A percentile compares a stretch with the other conserved stretches of the same genome.
Evolutionary conservation across 1,140 invertebrate species (phyloP).

Genomic region (Procambarus clarkii): DNA sequence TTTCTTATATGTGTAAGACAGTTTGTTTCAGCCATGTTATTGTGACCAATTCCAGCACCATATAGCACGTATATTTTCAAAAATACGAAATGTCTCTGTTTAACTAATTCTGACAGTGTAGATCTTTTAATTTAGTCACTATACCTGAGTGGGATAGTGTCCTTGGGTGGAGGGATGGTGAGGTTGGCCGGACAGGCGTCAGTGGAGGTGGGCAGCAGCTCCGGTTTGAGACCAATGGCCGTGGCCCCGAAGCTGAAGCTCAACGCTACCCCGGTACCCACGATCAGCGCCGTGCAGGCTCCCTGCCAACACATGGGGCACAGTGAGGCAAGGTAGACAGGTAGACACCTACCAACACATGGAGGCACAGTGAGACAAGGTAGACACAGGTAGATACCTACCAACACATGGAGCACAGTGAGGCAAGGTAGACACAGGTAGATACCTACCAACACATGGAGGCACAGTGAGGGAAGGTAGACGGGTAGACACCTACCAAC

Average conservation of each 20-base stretch:
- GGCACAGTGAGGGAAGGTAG: too few relatives aligned
- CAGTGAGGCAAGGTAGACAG: too few relatives aligned
- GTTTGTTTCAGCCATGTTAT: background rate
- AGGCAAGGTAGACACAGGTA: too few relatives aligned
- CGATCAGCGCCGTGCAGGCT: constrained; percentile 9
- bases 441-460: too few relatives aligned
- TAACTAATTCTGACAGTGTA: background rate
- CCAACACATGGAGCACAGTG: too few relatives aligned
- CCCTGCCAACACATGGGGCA: background rate
- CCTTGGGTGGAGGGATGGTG: constrained; percentile 16
- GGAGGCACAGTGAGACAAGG: too few relatives aligned
- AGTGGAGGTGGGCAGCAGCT: constrained; percentile 42
- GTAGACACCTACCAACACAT: too few relatives aligned
- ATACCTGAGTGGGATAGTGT: constrained; percentile 13
- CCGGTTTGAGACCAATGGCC: constrained; percentile 13
- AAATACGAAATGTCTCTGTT: background rate
- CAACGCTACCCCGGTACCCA: constrained; percentile 34
- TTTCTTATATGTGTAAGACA: background rate
- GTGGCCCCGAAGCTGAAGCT: constrained; percentile 44
- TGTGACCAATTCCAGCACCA: background rate
- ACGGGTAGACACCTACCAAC: too few relatives aligned
- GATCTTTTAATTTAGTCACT: background rate
- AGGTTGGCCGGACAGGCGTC: constrained; percentile 49
- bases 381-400: too few relatives aligned
- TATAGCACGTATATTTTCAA: too few relatives aligned